These are phyloP conservation scores for Ophioderma brevispina DNA, from an alignment of 35 echinoderm and acorn worm genomes.

Conservation along the genomic window DNA sequence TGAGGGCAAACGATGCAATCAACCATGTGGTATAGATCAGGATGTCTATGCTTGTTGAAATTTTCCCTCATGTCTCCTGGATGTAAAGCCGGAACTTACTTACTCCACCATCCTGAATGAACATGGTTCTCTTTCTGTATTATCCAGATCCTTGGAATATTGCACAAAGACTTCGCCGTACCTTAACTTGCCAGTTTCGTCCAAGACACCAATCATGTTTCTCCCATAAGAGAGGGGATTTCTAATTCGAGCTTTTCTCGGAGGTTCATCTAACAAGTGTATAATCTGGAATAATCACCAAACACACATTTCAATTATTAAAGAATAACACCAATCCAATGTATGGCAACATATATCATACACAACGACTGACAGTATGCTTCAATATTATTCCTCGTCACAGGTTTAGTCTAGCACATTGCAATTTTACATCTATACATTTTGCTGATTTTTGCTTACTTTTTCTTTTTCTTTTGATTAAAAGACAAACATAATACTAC, in stretches of 20 bases:
- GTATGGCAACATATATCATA: too few species aligned
- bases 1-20: slow-evolving; percentile 28
- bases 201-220: slow-evolving; percentile 26
- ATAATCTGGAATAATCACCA: too few species aligned
- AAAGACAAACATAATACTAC: too few species aligned
- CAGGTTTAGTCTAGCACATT: not conserved
- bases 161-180: slow-evolving; percentile 33
- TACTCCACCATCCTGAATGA: not conserved
- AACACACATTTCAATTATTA: not conserved
- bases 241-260: slow-evolving; percentile 5
- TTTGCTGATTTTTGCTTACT: not conserved
- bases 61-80: slow-evolving; percentile 11
- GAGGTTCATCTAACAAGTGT: slow-evolving; percentile 7
- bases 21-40: slow-evolving; percentile 16
- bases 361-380: too few species aligned
- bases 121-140: not conserved
- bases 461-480: too few species aligned
- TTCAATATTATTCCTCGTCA: too few species aligned
- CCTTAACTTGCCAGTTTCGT: slow-evolving; percentile 7
- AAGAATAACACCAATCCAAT: not conserved
- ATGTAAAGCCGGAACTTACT: not conserved
- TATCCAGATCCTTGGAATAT: not conserved
- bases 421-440: not conserved
- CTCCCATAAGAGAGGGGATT: not conserved
- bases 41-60: not conserved